A percentile compares a stretch with the other conserved stretches of the same genome.
Conservation (phyloP, 2,888 invertebrate genomes). For the Ophioninae sp. region DNA sequence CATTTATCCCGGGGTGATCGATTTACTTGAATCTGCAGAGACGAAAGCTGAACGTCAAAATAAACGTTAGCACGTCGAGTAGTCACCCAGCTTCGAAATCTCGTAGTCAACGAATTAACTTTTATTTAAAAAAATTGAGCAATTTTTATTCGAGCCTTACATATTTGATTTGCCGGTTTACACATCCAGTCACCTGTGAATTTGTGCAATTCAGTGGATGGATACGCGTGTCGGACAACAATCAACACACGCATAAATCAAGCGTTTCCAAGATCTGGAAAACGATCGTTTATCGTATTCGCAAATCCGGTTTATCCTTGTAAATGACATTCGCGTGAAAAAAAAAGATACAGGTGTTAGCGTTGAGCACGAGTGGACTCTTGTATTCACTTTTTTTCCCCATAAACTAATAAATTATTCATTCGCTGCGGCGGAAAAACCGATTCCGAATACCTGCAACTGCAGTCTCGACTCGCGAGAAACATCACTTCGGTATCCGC, state of each 20-base stretch:
- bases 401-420: constrained; percentile 7
- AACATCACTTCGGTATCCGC: neutral
- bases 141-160: no score
- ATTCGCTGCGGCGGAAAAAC: neutral
- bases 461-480: neutral
- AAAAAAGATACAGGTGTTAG: neutral
- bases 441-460: neutral
- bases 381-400: neutral
- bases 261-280: constrained; percentile 4
- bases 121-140: no score
- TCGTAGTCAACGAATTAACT: no score
- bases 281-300: neutral
- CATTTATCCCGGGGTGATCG: no score
- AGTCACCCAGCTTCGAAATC: no score
- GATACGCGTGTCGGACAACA: constrained; percentile 7
- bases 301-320: constrained; percentile 23
- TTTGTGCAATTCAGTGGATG: neutral
- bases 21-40: no score
- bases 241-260: constrained; percentile 24
- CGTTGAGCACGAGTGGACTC: neutral
- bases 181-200: neutral
- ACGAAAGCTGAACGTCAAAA: no score
- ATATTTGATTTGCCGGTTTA: neutral
- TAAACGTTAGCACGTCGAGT: no score
- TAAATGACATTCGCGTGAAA: constrained; percentile 12